phyloP scores from a whole-genome alignment of 2,113 vertebrate genomes.

The Spea bombifrons region DNA sequence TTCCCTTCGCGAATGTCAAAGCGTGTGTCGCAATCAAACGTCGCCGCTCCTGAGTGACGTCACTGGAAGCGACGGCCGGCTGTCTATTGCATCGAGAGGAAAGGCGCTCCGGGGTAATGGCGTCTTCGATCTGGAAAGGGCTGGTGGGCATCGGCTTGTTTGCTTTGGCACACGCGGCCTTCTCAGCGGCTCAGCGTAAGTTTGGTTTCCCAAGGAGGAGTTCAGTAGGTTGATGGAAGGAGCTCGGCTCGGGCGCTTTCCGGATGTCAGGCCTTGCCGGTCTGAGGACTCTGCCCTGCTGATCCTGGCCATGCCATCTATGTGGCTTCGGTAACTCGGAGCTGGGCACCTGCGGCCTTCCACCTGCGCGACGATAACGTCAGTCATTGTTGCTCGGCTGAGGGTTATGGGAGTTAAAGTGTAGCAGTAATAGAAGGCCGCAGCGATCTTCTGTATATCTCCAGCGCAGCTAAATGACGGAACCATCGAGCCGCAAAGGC shows the following conservation, averaged over 20 bases:
- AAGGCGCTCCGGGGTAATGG: conserved; percentile 66
- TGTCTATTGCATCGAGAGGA: conserved; percentile 44
- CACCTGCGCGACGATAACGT: too few relatives aligned
- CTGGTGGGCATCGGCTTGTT: conserved; percentile 89
- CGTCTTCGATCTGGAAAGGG: conserved; percentile 90
- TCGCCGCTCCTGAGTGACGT: conserved; percentile 24
- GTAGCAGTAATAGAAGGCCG: not conserved
- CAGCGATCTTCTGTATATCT: too few relatives aligned
- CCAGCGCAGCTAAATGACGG: too few relatives aligned
- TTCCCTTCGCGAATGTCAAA: too few relatives aligned
- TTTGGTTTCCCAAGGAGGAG: conserved; percentile 20
- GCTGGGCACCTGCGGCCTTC: too few relatives aligned
- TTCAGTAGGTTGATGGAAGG: not conserved
- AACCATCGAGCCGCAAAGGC: too few relatives aligned
- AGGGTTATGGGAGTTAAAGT: too few relatives aligned
- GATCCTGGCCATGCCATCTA: not conserved
- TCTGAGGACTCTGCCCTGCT: not conserved
- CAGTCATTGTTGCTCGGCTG: too few relatives aligned
- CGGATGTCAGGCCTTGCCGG: not conserved
- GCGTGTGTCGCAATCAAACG: not conserved
- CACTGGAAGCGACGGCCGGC: conserved; percentile 52
- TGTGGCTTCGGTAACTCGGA: not conserved
- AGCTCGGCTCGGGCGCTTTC: not conserved
- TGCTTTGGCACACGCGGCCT: conserved; percentile 90
- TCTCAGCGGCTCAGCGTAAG: conserved; percentile 91